Percentiles rank a stretch among this genome's conserved stretches.
These are phyloP conservation scores for Aphis gossypii DNA, from an alignment of 1,140 invertebrate species.

Conservation along the genomic window DNA sequence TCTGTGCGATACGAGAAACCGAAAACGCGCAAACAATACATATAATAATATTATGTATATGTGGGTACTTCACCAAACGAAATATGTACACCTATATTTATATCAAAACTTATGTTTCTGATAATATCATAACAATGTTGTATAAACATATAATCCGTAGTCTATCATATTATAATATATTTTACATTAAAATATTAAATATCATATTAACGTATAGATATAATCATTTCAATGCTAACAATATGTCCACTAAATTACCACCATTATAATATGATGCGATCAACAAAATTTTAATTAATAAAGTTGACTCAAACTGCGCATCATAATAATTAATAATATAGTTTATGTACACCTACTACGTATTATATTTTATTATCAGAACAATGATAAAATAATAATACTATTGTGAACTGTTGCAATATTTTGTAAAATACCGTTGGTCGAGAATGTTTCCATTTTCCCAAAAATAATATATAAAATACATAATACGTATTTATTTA, in stretches of 20 bases:
- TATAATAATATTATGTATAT: not conserved
- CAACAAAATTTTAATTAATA: not conserved
- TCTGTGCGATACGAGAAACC: not conserved
- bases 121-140: not conserved
- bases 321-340: not conserved
- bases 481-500: not conserved
- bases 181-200: not conserved
- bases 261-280: not conserved
- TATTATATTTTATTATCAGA: not conserved
- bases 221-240: not conserved
- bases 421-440: not conserved
- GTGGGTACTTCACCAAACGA: not conserved
- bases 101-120: not conserved
- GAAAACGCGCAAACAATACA: conserved; percentile 3
- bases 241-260: not conserved
- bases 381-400: not conserved
- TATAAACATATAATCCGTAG: not conserved
- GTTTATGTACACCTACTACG: not conserved
- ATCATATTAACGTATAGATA: not conserved
- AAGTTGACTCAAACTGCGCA: not conserved
- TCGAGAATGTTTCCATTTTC: not conserved
- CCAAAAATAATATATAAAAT: not conserved
- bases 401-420: not conserved
- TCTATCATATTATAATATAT: not conserved
- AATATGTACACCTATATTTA: not conserved